Conservation (phyloP, 2,888 invertebrate species). For the Tetropium fuscum region DNA sequence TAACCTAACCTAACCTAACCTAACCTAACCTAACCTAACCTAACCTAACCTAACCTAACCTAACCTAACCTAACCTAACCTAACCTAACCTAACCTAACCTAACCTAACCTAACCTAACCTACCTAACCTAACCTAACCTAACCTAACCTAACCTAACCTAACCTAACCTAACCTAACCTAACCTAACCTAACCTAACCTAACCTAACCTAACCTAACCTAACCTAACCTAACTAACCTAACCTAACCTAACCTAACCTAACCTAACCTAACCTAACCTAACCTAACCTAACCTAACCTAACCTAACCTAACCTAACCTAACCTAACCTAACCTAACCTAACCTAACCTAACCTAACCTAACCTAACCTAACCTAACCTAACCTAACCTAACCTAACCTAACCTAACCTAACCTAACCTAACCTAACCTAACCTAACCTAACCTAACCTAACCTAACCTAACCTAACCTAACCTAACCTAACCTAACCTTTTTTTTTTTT, state of each 20-base stretch:
- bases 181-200: conserved; percentile 17
- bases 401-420: conserved; percentile 35
- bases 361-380: conserved; percentile 34
- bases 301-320: conserved; percentile 39
- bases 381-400: conserved; percentile 34
- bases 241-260: conserved; percentile 38
- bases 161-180: conserved; percentile 13
- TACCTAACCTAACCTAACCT: conserved; percentile 17
- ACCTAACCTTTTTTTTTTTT: no score
- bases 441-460: conserved; percentile 34
- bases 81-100: no score
- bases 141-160: conserved; percentile 14
- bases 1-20: no score
- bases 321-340: conserved; percentile 39
- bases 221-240: conserved; percentile 33
- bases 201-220: conserved; percentile 15
- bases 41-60: no score
- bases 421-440: conserved; percentile 35
- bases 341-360: conserved; percentile 39
- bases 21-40: no score
- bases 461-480: conserved; percentile 29
- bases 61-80: no score
- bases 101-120: conserved; percentile 17
- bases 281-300: conserved; percentile 32
- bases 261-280: conserved; percentile 33